A percentile compares a stretch with the other conserved stretches of the same genome.
Conservation (phyloP, 2,797 vertebrate genomes). For the Ficedula albicollis region DNA sequence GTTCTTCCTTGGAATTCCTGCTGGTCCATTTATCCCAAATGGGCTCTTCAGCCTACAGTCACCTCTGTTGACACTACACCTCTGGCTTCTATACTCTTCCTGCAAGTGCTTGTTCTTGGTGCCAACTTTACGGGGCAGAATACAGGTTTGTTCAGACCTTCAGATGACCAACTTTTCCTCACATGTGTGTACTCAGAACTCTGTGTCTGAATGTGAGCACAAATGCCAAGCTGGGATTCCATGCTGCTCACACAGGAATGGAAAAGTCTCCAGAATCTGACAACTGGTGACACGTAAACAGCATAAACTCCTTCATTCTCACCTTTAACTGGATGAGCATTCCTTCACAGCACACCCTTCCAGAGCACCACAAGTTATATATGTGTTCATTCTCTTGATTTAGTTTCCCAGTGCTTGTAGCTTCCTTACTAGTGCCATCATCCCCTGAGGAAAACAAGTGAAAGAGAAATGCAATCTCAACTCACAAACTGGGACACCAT, state of each 20-base stretch:
- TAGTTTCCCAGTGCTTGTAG: slow-evolving; percentile 93
- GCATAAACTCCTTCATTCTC: neutral
- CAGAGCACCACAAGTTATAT: slow-evolving; percentile 98
- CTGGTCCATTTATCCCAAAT: neutral
- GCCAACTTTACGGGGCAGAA: neutral
- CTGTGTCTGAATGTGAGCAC: neutral
- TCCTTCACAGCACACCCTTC: slow-evolving; percentile 95
- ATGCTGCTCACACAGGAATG: neutral
- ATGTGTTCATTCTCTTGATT: slow-evolving; percentile 99
- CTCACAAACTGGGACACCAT: neutral
- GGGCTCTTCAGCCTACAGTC: neutral
- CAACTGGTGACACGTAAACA: neutral
- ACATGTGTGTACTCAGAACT: neutral
- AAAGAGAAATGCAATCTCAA: neutral
- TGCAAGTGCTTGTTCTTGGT: neutral
- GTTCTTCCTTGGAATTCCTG: neutral
- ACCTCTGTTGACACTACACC: neutral
- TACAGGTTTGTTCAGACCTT: neutral
- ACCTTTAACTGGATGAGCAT: slow-evolving; percentile 98
- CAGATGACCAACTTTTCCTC: neutral
- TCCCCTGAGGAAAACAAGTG: slow-evolving; percentile 81
- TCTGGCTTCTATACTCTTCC: neutral
- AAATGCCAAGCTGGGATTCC: neutral
- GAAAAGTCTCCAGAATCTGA: neutral
- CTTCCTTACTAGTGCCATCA: slow-evolving; percentile 95